A percentile compares a stretch with the other conserved stretches of the same genome.
phyloP scores from a whole-genome alignment of 2,113 vertebrate genomes.

The Clarias batrachus region DNA sequence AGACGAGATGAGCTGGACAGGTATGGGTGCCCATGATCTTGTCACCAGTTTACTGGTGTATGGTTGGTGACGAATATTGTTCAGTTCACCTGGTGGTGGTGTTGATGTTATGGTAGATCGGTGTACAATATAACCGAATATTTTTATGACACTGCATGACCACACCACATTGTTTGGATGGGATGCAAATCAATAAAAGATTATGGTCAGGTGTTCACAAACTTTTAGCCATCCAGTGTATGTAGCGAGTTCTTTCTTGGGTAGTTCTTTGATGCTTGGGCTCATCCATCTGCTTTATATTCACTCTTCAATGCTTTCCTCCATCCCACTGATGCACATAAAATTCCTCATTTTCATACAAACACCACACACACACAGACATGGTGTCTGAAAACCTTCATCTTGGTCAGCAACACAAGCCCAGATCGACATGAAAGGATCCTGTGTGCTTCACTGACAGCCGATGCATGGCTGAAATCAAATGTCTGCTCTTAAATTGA shows the following conservation, averaged over 20 bases:
- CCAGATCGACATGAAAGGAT: constrained; percentile 37
- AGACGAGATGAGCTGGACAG: no score
- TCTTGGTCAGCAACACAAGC: constrained; percentile 45
- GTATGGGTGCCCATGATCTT: no score
- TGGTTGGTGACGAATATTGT: no score
- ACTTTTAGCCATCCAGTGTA: neutral
- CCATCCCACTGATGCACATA: constrained; percentile 49
- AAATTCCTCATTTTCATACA: constrained; percentile 1
- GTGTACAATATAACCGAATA: no score
- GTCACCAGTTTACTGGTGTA: no score
- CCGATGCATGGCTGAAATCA: constrained; percentile 48
- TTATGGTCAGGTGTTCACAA: neutral
- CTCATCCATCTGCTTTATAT: constrained; percentile 17
- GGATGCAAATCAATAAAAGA: neutral
- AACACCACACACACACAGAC: constrained; percentile 44
- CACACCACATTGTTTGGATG: neutral
- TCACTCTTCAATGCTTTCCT: constrained; percentile 38
- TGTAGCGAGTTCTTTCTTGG: neutral
- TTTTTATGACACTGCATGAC: no score
- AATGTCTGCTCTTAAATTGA: constrained; percentile 46
- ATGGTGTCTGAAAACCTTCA: constrained; percentile 49
- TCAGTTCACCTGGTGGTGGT: no score
- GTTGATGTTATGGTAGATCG: no score
- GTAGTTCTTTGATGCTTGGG: neutral
- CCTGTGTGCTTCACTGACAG: constrained; percentile 43